phyloP scores from a whole-genome alignment of 2,797 vertebrate genomes.

The Sciurus carolinensis region DNA sequence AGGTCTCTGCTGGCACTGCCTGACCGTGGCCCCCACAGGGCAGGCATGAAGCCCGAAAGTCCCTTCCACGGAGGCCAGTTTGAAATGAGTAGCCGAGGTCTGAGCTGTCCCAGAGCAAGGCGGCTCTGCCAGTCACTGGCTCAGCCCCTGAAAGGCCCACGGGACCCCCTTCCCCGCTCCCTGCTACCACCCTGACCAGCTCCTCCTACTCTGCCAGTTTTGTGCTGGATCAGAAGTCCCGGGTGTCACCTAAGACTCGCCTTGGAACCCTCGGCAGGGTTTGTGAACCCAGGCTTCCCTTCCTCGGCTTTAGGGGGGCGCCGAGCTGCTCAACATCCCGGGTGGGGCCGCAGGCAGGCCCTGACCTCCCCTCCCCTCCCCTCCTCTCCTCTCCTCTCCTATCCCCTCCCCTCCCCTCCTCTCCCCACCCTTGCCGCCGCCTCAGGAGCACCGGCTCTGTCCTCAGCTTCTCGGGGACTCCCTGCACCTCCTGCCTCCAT shows the following conservation, averaged over 20 bases:
- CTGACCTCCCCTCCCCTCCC: neutral
- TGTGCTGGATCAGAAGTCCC: neutral
- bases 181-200: neutral
- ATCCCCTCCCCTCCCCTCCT: neutral
- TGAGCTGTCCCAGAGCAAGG: no score
- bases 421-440: neutral
- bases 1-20: neutral
- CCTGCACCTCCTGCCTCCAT: neutral
- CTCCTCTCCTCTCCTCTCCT: neutral
- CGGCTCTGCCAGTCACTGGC: neutral
- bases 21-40: neutral
- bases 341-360: neutral
- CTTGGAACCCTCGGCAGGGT: no score
- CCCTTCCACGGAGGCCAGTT: neutral
- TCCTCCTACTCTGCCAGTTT: neutral
- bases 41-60: neutral
- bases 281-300: no score
- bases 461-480: neutral
- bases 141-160: neutral
- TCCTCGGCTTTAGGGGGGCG: neutral
- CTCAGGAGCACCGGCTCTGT: neutral
- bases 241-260: no score
- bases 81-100: neutral
- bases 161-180: neutral
- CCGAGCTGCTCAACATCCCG: neutral